Base-by-base conservation (phyloP, 2,888 invertebrate genomes). In the Calliopum simillimum region DNA sequence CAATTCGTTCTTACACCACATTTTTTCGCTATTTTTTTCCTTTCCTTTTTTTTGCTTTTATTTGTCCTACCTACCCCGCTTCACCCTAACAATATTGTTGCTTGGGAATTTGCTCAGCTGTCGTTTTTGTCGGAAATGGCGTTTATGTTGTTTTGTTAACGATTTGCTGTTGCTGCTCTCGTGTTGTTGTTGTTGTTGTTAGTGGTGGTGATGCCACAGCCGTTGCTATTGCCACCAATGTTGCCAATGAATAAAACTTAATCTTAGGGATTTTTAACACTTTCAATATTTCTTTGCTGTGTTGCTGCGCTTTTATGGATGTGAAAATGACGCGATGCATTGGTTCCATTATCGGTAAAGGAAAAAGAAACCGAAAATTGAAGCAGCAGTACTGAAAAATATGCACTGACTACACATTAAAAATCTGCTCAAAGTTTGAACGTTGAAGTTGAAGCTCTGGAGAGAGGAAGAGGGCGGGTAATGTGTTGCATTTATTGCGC, bases 201-300 rank as follows among this genome's bases (percentile, higher is more conserved):
- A 25, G 8, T 63, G 68, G 12, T 33, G 69, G 44, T 41, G 44
- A 19, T 14, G 46, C 46, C 44, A 46, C 13, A 12, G 44, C 19
- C 46, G 16, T 46, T 44, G 61, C 23, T 19, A 11, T 53, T 53
- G 53, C 21, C 14, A 23, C 65, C 69, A 61, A 70, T 72, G 72
- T 23, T 74, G 71, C 62, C 64, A 68, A 71, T 73, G 71, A 78
- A 82, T 79, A 79, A 81, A 79, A 80, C 79, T 80, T 81, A 81
- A 82, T 80, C 79, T 80, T 79, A 73, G 76, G 75, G 81, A 80
- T 78, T 69, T 72, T 82, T 79, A 79, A 82, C 79, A 79, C 79
- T 78, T 82, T 82, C 80, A 78, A 81, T 82, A 81, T 79, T 78
- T 82, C 80, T 79, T 79, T 76, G 64, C 56, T 44, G 46, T 59